Percentiles rank a stretch among this genome's conserved stretches.
phyloP scores from a whole-genome alignment of 2,888 invertebrate genomes.

The Dryocosmus kuriphilus region DNA sequence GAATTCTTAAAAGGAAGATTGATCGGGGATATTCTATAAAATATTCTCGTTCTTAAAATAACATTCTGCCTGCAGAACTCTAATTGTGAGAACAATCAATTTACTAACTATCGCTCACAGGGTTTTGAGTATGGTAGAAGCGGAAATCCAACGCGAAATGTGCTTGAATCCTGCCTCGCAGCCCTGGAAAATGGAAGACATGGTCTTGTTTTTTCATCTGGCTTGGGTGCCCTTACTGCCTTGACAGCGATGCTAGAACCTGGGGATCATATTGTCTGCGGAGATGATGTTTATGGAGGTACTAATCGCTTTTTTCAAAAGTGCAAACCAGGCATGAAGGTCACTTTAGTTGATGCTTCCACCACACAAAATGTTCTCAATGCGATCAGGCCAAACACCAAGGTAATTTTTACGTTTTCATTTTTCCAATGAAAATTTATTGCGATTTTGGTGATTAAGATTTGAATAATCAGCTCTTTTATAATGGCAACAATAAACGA shows the following conservation, averaged over 20 bases:
- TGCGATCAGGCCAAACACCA: conserved; percentile 90
- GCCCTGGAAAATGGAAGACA: conserved; percentile 93
- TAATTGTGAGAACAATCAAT: neutral
- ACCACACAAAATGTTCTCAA: conserved; percentile 82
- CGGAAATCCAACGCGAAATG: conserved; percentile 95
- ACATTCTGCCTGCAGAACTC: too few relatives aligned
- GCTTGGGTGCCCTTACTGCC: conserved; percentile 91
- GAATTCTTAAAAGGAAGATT: too few relatives aligned
- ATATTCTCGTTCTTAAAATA: too few relatives aligned
- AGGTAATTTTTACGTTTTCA: conserved; percentile 79
- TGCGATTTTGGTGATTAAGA: neutral
- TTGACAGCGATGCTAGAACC: conserved; percentile 85
- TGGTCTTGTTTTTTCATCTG: conserved; percentile 91
- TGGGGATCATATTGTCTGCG: conserved; percentile 94
- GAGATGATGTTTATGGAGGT: conserved; percentile 97
- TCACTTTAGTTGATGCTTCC: conserved; percentile 89
- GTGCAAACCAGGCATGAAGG: conserved; percentile 84
- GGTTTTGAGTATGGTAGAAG: conserved; percentile 95
- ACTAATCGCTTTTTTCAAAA: conserved; percentile 87
- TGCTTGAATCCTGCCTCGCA: conserved; percentile 93
- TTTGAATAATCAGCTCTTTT: neutral
- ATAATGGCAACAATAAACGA: neutral
- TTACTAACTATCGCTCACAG: conserved; percentile 77
- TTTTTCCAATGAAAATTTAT: neutral
- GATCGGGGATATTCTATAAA: too few relatives aligned